phyloP scores from a whole-genome alignment of 2,113 vertebrate species.

The Pholis gunnellus region DNA sequence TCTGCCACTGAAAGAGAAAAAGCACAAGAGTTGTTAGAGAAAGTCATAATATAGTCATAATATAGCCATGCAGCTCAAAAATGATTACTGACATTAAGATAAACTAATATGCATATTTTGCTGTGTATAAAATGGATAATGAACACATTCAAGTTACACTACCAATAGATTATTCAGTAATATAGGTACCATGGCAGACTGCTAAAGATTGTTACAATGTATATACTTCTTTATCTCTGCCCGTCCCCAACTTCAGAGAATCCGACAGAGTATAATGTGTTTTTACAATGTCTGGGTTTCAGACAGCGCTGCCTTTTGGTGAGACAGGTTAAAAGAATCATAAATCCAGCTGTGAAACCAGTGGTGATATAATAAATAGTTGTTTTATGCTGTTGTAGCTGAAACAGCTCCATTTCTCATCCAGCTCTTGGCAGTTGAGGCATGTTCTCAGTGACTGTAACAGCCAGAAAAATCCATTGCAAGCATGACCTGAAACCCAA shows the following conservation, averaged over 20 bases:
- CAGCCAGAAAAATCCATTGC: slow-evolving; percentile 66
- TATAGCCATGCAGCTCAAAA: neutral
- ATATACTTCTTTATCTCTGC: slow-evolving; percentile 12
- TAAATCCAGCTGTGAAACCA: slow-evolving; percentile 68
- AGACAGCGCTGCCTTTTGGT: slow-evolving; percentile 52
- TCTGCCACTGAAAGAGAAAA: neutral
- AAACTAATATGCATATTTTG: neutral
- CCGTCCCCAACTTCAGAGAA: slow-evolving; percentile 10
- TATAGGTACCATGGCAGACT: neutral
- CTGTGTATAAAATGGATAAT: slow-evolving; percentile 1
- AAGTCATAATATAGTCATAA: neutral
- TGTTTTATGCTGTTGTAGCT: slow-evolving; percentile 70
- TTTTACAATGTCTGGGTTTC: slow-evolving; percentile 53
- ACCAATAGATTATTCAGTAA: neutral
- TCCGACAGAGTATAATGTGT: slow-evolving; percentile 21
- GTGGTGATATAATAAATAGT: slow-evolving; percentile 73
- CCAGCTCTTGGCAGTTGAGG: slow-evolving; percentile 56
- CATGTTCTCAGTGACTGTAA: slow-evolving; percentile 66
- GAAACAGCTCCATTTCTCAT: slow-evolving; percentile 70
- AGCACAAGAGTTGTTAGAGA: neutral
- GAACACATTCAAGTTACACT: neutral
- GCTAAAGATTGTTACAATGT: neutral
- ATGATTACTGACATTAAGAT: slow-evolving; percentile 9
- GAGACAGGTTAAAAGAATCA: slow-evolving; percentile 66
- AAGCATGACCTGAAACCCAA: slow-evolving; percentile 68